These are phyloP conservation scores for Martes martes DNA, from an alignment of 2,113 vertebrate species.

Conservation along the genomic window DNA sequence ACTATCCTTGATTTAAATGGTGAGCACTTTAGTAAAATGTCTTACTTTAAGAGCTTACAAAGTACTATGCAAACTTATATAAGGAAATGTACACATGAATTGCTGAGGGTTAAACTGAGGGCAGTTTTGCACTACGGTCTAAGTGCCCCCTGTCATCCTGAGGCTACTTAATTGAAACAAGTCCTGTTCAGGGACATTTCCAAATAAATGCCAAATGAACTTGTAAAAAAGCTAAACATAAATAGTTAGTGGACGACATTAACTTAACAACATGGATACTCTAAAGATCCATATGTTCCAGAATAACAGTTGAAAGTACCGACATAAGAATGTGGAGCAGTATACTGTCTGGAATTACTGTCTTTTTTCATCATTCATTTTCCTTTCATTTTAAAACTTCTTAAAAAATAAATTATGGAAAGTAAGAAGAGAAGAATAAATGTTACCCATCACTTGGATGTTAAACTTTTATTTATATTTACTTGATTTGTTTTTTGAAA, in stretches of 20 bases:
- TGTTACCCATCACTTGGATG: background rate
- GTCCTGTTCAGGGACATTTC: background rate
- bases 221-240: background rate
- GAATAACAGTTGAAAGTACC: slow-evolving; percentile 17
- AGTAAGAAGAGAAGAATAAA: background rate
- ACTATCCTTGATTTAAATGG: background rate
- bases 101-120: background rate
- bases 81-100: background rate
- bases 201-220: slow-evolving; percentile 38
- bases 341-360: background rate
- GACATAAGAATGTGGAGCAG: background rate
- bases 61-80: background rate
- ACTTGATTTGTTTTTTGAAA: background rate
- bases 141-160: background rate
- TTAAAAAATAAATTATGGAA: background rate
- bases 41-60: slow-evolving; percentile 22
- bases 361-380: background rate
- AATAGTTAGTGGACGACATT: background rate
- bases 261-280: background rate
- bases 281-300: background rate
- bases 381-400: background rate
- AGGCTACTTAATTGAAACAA: background rate
- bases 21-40: background rate
- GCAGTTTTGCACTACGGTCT: background rate
- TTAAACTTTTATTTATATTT: background rate